Conservation (phyloP, 2,113 vertebrate species). For the Myotis lucifugus region DNA sequence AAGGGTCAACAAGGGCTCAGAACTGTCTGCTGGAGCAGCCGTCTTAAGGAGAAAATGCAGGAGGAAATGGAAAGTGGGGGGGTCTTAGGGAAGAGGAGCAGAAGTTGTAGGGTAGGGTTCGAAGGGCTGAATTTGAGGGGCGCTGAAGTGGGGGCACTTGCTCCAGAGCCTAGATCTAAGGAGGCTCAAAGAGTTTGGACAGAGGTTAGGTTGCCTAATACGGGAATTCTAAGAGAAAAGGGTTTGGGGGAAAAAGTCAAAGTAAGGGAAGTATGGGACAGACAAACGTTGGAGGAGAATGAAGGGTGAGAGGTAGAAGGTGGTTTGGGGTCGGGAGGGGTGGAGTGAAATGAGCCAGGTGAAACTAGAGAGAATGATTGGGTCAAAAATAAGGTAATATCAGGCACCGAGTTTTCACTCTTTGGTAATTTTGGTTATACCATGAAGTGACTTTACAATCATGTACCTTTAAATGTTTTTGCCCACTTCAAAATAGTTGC, state of each 20-base stretch:
- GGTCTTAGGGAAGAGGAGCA: not conserved
- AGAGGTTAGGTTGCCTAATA: not conserved
- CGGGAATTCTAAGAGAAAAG: not conserved
- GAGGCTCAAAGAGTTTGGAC: not conserved
- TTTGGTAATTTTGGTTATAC: constrained; percentile 37
- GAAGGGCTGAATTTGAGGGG: not conserved
- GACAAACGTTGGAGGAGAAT: not conserved
- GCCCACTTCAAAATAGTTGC: constrained; percentile 33
- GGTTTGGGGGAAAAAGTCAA: not conserved
- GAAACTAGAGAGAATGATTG: not conserved
- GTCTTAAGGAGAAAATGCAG: not conserved
- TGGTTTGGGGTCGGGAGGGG: no score
- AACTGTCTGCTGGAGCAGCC: not conserved
- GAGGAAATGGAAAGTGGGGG: not conserved
- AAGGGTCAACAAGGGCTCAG: not conserved
- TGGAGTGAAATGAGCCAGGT: not conserved
- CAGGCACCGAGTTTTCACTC: not conserved
- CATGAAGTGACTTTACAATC: constrained; percentile 25
- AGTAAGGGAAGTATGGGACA: not conserved
- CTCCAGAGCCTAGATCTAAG: not conserved
- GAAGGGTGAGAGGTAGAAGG: not conserved
- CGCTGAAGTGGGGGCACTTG: not conserved
- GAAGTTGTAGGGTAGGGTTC: not conserved
- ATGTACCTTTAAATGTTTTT: not conserved
- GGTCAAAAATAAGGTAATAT: not conserved